Evolutionary conservation across 1,140 invertebrate genomes (phyloP).

Genomic region (Ladona fulva): DNA sequence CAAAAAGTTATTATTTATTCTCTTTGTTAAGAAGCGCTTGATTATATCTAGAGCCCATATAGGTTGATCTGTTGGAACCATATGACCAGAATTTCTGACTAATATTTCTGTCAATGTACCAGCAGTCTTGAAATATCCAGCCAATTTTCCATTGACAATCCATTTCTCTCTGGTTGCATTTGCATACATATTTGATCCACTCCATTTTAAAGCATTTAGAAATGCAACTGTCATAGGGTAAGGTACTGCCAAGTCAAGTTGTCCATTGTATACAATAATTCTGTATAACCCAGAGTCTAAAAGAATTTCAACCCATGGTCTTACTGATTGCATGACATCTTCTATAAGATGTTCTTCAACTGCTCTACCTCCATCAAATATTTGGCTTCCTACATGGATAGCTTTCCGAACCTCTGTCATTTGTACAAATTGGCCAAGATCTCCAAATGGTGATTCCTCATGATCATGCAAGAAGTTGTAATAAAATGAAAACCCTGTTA

Average conservation of each 20-base stretch:
- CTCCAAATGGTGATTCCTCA: neutral
- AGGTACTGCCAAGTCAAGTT: conserved; percentile 75
- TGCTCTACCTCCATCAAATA: conserved; percentile 44
- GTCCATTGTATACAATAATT: conserved; percentile 69
- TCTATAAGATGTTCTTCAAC: conserved; percentile 43
- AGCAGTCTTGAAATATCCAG: conserved; percentile 65
- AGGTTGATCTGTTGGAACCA: conserved; percentile 74
- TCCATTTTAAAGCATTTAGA: conserved; percentile 54
- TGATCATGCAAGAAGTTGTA: conserved; percentile 61
- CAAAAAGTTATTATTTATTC: no score
- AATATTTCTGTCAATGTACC: conserved; percentile 69
- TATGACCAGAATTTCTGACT: conserved; percentile 72
- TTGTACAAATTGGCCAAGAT: conserved; percentile 48
- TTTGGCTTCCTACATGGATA: conserved; percentile 72
- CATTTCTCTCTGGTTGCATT: conserved; percentile 54
- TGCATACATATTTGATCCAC: conserved; percentile 52
- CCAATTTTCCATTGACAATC: conserved; percentile 57
- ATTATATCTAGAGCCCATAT: conserved; percentile 68
- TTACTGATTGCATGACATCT: conserved; percentile 77
- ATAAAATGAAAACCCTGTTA: conserved; percentile 67
- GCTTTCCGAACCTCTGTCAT: conserved; percentile 49
- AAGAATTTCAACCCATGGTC: conserved; percentile 61
- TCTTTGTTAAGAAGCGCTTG: conserved; percentile 59
- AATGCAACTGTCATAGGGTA: conserved; percentile 69
- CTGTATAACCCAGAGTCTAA: conserved; percentile 47